These are phyloP conservation scores for Hyposoter didymator DNA, from an alignment of 2,888 invertebrate species.

Conservation along the genomic window DNA sequence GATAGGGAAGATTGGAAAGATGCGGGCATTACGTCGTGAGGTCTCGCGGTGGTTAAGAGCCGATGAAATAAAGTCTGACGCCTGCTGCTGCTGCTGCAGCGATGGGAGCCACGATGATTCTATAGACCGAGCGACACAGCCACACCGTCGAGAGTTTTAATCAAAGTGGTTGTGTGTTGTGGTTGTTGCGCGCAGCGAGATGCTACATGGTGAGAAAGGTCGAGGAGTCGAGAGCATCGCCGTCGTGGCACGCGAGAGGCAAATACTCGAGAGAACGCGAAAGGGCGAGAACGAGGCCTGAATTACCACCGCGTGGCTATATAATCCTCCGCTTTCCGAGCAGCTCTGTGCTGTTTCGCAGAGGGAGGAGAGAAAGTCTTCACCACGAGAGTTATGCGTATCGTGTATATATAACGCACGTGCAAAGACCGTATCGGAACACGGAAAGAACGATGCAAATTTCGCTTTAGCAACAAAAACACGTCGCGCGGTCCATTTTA, in stretches of 20 bases:
- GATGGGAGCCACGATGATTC: constrained; percentile 65
- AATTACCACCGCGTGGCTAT: constrained; percentile 42
- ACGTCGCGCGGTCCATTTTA: too few species aligned
- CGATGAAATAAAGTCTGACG: constrained; percentile 52
- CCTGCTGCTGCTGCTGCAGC: constrained; percentile 9
- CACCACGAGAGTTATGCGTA: constrained; percentile 13
- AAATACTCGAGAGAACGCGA: constrained; percentile 61
- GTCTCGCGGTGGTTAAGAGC: constrained; percentile 63
- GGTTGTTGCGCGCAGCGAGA: constrained; percentile 33
- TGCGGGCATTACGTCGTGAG: constrained; percentile 47
- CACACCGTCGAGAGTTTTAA: constrained; percentile 32
- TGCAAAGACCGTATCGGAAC: constrained; percentile 4
- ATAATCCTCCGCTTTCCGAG: constrained; percentile 46
- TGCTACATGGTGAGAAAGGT: constrained; percentile 65
- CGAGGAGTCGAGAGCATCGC: constrained; percentile 66
- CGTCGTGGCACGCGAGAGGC: constrained; percentile 64
- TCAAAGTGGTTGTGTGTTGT: constrained; percentile 32
- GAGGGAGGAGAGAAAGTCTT: constrained; percentile 50
- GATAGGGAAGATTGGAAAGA: constrained; percentile 59
- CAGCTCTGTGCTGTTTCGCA: constrained; percentile 14
- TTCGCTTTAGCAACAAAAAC: background rate
- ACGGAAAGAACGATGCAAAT: background rate
- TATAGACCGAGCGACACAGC: constrained; percentile 46
- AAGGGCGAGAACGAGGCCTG: constrained; percentile 64
- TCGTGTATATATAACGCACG: background rate